Base-by-base conservation (phyloP, 2,113 vertebrate species). In the Callithrix jacchus region DNA sequence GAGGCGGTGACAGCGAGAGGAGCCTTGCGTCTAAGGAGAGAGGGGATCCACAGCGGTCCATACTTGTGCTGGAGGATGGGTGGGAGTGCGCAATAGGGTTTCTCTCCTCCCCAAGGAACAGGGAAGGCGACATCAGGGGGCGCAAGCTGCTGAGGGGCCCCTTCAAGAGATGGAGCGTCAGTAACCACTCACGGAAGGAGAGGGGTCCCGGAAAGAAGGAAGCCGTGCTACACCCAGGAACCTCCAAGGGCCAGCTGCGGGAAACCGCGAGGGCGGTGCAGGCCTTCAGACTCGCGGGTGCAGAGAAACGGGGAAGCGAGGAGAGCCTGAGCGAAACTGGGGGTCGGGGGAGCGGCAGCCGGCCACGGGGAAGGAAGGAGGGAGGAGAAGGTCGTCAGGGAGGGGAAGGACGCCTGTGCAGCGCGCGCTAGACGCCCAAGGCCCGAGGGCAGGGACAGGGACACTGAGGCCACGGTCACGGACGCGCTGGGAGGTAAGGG, bases 301-400 rank as follows among this genome's bases (percentile, higher is more conserved):
- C 35, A 4, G 12, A 30, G 23, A 8, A n/a, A 64, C 12, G 14
- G 7, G 73, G 13, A 14, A 35, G 35, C 37, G 8, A 2, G 4
- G 56, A 30, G 20, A 0, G 8, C 20, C 21, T 0, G 64, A 37
- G 32, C 0, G 42, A 32, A 8, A 23, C 74, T 66, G 17, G 18
- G 23, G n/a, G 6, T 6, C 20, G 32, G 49, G 10, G 25, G 2
- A 42, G 32, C 37, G 42, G 40, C 18, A 83, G 0, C 32, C 8
- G 8, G n/a, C 35, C 76, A 14, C 71, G 52, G 52, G 49, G 52
- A 42, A 6, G 54, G 52, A 0, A 77, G 18, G 32, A 37, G 10
- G 2, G 42, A 20, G 70, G 40, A 42, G 23, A 9, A 6, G 10
- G 1, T 23, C 11, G 1, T 23, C 21, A 0, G 11, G 27, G 73